Conservation (phyloP, 2,888 invertebrate genomes). For the Pardosa pseudoannulata region DNA sequence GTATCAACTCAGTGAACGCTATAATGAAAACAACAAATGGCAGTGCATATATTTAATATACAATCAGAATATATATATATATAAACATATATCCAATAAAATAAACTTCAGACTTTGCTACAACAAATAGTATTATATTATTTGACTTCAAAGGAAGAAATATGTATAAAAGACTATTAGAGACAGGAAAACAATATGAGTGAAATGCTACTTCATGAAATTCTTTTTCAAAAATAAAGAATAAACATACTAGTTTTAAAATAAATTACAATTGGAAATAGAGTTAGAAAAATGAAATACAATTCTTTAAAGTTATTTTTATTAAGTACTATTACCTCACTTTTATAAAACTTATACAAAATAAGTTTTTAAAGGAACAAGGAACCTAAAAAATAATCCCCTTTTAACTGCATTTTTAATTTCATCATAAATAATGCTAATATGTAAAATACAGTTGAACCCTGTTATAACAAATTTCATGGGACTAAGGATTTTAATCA, state of each 20-base stretch:
- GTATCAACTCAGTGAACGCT: not conserved
- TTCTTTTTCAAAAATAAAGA: not conserved
- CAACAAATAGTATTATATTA: not conserved
- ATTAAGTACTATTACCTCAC: too few species aligned
- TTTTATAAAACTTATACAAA: too few species aligned
- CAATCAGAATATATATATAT: not conserved
- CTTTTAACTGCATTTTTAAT: too few species aligned
- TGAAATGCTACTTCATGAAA: not conserved
- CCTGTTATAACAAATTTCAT: too few species aligned
- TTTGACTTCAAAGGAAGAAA: not conserved
- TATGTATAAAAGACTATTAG: too few species aligned
- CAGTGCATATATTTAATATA: not conserved
- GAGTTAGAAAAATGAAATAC: too few species aligned
- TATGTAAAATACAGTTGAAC: too few species aligned
- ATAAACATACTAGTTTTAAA: not conserved
- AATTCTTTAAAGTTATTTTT: too few species aligned
- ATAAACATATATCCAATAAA: not conserved
- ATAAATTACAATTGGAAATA: not conserved
- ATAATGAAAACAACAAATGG: not conserved
- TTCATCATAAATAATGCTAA: too few species aligned
- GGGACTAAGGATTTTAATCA: too few species aligned
- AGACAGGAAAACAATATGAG: not conserved
- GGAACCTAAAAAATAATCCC: too few species aligned
- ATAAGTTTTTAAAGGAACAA: too few species aligned
- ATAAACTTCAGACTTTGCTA: not conserved